A percentile compares a stretch with the other conserved stretches of the same genome.
Evolutionary conservation across 2,797 vertebrate genomes (phyloP).

Genomic region (Megalops cyprinoides): DNA sequence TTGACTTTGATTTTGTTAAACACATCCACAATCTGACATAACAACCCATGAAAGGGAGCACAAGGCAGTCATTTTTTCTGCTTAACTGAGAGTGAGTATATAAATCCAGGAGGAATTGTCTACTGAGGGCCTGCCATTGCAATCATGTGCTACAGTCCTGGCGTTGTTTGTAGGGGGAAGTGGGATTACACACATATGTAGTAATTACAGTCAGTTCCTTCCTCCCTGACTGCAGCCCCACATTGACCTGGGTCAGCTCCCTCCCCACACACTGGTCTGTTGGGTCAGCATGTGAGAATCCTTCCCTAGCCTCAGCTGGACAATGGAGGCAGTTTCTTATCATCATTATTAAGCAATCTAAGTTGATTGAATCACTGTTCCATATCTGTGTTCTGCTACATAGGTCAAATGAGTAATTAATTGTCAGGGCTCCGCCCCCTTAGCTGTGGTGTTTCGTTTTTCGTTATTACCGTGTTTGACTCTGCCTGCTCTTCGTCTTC

Average conservation of each 20-base stretch:
- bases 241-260: neutral
- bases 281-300: neutral
- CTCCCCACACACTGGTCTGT: neutral
- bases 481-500: no score
- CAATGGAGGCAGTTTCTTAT: neutral
- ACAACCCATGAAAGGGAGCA: no score
- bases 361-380: neutral
- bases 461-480: no score
- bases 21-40: no score
- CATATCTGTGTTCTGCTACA: neutral
- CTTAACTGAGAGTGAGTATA: no score
- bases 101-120: conserved; percentile 23
- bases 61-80: no score
- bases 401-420: neutral
- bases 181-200: neutral
- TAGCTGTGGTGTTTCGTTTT: no score
- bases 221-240: neutral
- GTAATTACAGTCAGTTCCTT: neutral
- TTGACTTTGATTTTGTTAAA: no score
- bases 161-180: conserved; percentile 15
- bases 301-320: neutral
- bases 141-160: conserved; percentile 18
- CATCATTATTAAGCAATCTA: neutral
- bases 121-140: conserved; percentile 4
- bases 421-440: no score